Evolutionary conservation across 2,888 invertebrate species (phyloP).

Genomic region (Apantesis nais): DNA sequence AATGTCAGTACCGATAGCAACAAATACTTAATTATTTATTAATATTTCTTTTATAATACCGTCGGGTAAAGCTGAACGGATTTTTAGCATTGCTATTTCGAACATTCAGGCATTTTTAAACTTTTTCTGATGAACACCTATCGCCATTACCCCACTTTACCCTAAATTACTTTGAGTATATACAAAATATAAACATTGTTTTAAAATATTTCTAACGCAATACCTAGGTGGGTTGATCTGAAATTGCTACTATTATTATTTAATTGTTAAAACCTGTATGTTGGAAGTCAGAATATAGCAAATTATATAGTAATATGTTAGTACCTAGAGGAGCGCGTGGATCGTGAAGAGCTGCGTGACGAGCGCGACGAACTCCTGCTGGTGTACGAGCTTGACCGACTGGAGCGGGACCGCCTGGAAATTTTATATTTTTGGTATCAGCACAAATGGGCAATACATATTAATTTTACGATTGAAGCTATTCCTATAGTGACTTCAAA

Average conservation of each 20-base stretch:
- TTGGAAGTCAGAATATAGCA: not conserved
- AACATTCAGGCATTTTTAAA: no score
- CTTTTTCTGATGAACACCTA: no score
- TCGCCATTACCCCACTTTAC: no score
- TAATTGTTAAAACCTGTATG: constrained; percentile 27
- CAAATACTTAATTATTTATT: no score
- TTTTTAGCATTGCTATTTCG: no score
- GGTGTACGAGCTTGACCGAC: constrained; percentile 84
- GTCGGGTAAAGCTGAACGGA: no score
- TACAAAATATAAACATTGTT: not conserved
- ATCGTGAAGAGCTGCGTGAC: constrained; percentile 73
- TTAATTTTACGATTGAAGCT: no score
- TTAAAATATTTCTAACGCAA: not conserved
- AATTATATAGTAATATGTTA: not conserved
- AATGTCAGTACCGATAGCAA: no score
- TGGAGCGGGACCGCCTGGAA: constrained; percentile 72
- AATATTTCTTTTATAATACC: no score
- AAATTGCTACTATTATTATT: not conserved
- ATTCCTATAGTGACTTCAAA: not conserved
- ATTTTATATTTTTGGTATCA: not conserved
- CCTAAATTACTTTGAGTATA: no score
- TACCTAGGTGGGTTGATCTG: not conserved
- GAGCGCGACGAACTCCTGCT: constrained; percentile 81
- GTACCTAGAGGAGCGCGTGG: constrained; percentile 83
- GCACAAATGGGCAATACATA: not conserved